Evolutionary conservation across 92 coral and sea anemone genomes (phyloP).

Genomic region (Porites cylindrica): DNA sequence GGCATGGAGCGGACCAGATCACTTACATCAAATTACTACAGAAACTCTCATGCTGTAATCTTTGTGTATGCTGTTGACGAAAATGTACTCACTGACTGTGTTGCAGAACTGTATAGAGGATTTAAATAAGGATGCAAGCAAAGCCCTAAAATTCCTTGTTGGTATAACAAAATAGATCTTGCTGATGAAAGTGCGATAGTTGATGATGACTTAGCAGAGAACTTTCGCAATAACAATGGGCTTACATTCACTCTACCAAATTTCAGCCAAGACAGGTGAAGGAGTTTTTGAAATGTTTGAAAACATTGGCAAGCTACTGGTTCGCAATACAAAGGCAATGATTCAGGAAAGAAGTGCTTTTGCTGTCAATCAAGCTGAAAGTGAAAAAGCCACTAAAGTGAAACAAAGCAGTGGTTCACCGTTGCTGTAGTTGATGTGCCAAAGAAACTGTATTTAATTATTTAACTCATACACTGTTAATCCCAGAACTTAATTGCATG

Average conservation of each 20-base stretch:
- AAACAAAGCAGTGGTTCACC: not conserved
- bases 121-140: conserved; percentile 71
- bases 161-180: conserved; percentile 87
- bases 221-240: conserved; percentile 68
- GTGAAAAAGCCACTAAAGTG: not conserved
- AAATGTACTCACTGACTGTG: conserved; percentile 73
- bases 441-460: too few species aligned
- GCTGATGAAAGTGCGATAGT: conserved; percentile 80
- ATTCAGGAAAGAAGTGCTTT: conserved; percentile 4
- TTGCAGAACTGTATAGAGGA: conserved; percentile 83
- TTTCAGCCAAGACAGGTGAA: conserved; percentile 93
- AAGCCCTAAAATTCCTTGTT: conserved; percentile 83
- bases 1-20: conserved; percentile 97
- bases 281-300: conserved; percentile 93
- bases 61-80: conserved; percentile 84
- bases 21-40: conserved; percentile 94
- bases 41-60: conserved; percentile 79
- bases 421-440: conserved; percentile 15
- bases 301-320: conserved; percentile 33
- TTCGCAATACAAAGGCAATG: conserved; percentile 1
- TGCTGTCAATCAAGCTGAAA: not conserved
- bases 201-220: conserved; percentile 53
- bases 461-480: too few species aligned
- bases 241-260: conserved; percentile 52
- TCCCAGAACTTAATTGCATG: too few species aligned